Evolutionary conservation across 2,888 invertebrate genomes (phyloP).

Genomic region (Dyspetes luteomarginatus): DNA sequence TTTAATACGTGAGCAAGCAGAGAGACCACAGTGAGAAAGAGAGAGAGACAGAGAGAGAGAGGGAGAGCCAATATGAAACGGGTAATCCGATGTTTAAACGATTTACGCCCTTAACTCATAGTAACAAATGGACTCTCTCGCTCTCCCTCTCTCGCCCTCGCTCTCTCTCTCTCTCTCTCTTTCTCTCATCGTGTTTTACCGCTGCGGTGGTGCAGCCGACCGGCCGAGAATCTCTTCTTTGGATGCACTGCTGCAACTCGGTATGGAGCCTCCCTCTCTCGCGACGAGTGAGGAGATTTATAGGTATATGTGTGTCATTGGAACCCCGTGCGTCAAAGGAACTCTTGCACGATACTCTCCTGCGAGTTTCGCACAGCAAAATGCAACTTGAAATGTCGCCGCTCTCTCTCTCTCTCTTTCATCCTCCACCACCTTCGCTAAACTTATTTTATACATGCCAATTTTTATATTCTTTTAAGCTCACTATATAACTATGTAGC

Average conservation of each 20-base stretch:
- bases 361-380: conserved; percentile 43
- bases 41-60: background rate
- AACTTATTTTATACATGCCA: conserved; percentile 54
- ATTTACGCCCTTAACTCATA: conserved; percentile 82
- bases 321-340: conserved; percentile 79
- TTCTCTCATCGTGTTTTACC: conserved; percentile 33
- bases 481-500: conserved; percentile 10
- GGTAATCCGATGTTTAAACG: conserved; percentile 82
- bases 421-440: background rate
- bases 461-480: conserved; percentile 61
- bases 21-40: too few species aligned
- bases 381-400: conserved; percentile 58
- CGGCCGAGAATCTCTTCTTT: too few species aligned
- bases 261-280: conserved; percentile 22
- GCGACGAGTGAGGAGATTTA: conserved; percentile 79
- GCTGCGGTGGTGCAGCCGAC: conserved; percentile 47
- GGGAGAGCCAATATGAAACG: conserved; percentile 79
- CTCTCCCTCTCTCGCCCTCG: conserved; percentile 33
- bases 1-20: conserved; percentile 48
- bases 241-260: conserved; percentile 51
- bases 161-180: conserved; percentile 29
- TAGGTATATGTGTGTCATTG: conserved; percentile 81
- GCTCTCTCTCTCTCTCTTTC: conserved; percentile 27
- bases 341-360: conserved; percentile 49
- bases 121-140: conserved; percentile 80